phyloP scores from a whole-genome alignment of 37 sponge, comb jelly and placozoan genomes.

The Sycon ciliatum region DNA sequence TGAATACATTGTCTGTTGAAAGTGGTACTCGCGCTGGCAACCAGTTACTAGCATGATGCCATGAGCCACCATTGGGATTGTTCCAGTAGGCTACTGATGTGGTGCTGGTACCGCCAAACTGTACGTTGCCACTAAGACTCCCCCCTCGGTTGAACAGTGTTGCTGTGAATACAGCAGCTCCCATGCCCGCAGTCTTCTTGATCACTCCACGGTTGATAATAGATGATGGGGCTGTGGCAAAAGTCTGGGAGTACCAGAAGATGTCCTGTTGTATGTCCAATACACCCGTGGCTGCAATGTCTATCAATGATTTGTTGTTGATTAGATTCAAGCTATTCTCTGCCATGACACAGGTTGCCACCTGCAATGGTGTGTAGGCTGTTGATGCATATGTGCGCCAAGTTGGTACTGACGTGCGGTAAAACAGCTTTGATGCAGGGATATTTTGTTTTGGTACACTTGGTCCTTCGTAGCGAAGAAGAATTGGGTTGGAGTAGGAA shows the following conservation, averaged over 20 bases:
- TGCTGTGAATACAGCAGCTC: neutral
- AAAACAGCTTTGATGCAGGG: neutral
- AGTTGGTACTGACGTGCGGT: neutral
- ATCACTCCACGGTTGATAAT: conserved; percentile 2
- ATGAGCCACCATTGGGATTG: conserved; percentile 8
- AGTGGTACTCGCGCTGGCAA: neutral
- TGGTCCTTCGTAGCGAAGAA: neutral
- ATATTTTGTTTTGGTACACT: neutral
- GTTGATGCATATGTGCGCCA: neutral
- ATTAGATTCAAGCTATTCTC: neutral
- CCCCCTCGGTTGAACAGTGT: neutral
- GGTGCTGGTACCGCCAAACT: neutral
- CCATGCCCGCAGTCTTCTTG: neutral
- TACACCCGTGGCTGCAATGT: neutral
- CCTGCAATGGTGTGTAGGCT: neutral
- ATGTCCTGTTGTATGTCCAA: neutral
- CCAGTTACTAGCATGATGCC: conserved; percentile 1
- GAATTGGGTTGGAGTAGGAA: neutral
- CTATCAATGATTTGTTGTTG: neutral
- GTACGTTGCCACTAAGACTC: neutral
- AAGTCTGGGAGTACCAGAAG: neutral
- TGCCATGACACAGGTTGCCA: neutral
- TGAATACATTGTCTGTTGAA: neutral
- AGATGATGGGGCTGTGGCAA: neutral
- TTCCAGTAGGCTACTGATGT: neutral